phyloP scores from a whole-genome alignment of 2,888 invertebrate species.

The Drosophila limbata region DNA sequence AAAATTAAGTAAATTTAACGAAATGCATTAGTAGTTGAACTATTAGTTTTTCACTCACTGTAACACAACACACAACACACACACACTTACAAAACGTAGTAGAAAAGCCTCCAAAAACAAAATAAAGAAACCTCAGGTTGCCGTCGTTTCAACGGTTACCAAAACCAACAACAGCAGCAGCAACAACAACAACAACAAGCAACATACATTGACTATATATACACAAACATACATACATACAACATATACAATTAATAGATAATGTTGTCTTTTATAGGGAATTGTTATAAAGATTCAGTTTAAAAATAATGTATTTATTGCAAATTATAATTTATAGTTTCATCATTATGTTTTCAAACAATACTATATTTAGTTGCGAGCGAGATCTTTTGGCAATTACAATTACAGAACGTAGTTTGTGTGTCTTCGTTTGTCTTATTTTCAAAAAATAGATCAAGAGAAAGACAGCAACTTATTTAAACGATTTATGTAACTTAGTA shows the following conservation, averaged over 20 bases:
- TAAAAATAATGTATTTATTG: slow-evolving; percentile 64
- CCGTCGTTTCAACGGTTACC: slow-evolving; percentile 73
- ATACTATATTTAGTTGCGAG: slow-evolving; percentile 67
- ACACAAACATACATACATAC: slow-evolving; percentile 50
- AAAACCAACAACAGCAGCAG: slow-evolving; percentile 29
- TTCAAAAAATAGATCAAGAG: slow-evolving; percentile 61
- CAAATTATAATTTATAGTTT: slow-evolving; percentile 58
- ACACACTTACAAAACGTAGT: slow-evolving; percentile 58
- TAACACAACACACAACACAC: slow-evolving; percentile 35
- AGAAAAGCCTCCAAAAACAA: slow-evolving; percentile 63
- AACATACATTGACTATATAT: slow-evolving; percentile 53
- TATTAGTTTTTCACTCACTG: slow-evolving; percentile 77
- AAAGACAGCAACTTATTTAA: slow-evolving; percentile 66
- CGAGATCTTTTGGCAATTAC: slow-evolving; percentile 64
- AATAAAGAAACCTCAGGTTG: slow-evolving; percentile 67
- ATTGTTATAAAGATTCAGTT: slow-evolving; percentile 73
- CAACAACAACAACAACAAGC: slow-evolving; percentile 23
- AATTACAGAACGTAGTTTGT: slow-evolving; percentile 66
- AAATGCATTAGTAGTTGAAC: slow-evolving; percentile 78
- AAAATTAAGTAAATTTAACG: slow-evolving; percentile 64
- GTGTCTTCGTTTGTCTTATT: slow-evolving; percentile 72
- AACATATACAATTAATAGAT: slow-evolving; percentile 62
- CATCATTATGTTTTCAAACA: slow-evolving; percentile 43
- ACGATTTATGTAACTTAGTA: slow-evolving; percentile 83
- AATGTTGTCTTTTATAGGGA: slow-evolving; percentile 81